Percentiles rank a stretch among this genome's conserved stretches.
Evolutionary conservation across 2,888 invertebrate genomes (phyloP).

Genomic region (Eupithecia vulgata): DNA sequence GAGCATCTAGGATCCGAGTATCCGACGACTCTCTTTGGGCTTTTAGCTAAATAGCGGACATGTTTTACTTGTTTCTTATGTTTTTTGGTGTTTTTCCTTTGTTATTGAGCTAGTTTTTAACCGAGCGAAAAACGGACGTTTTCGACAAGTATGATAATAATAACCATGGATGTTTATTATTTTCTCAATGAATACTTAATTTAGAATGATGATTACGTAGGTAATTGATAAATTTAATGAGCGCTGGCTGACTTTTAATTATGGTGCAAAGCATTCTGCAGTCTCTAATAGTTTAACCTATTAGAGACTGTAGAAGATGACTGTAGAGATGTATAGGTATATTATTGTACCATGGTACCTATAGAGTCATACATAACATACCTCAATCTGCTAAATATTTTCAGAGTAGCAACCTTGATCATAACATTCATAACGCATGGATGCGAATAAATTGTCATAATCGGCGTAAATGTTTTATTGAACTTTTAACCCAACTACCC

Average conservation of each 20-base stretch:
- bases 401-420: not conserved
- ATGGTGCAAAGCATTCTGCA: no score
- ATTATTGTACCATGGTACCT: no score
- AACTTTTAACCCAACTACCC: not conserved
- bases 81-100: not conserved
- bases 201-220: no score
- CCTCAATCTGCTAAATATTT: not conserved
- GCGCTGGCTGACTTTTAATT: no score
- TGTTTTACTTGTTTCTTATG: conserved; percentile 9
- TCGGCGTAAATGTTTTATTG: conserved; percentile 9
- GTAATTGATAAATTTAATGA: not conserved
- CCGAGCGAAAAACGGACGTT: not conserved
- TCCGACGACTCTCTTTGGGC: conserved; percentile 18
- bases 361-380: no score
- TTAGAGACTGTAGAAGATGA: no score
- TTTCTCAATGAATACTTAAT: not conserved
- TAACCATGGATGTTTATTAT: not conserved
- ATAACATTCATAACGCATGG: not conserved
- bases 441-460: conserved; percentile 11
- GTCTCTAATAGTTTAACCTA: no score
- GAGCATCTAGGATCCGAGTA: conserved; percentile 44
- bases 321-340: no score
- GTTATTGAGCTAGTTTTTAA: not conserved
- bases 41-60: conserved; percentile 18
- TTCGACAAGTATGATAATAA: not conserved